phyloP scores from a whole-genome alignment of 2,888 invertebrate species.

The Ecliptopera silaceata region DNA sequence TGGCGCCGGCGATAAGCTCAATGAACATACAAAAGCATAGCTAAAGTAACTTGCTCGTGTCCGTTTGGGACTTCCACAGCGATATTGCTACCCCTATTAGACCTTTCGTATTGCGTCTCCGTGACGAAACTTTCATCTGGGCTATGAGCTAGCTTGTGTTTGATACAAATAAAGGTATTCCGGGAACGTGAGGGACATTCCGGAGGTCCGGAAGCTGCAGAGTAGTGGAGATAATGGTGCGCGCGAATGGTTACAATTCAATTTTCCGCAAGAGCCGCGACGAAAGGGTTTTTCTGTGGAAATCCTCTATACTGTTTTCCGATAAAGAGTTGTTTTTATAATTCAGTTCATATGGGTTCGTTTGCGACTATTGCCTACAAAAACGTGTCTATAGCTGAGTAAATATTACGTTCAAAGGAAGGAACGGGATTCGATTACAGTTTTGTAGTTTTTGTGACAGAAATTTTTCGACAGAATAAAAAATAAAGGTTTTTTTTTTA shows the following conservation, averaged over 20 bases:
- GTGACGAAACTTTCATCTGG: slow-evolving; percentile 37
- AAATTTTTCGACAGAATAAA: too few species aligned
- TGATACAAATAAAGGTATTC: slow-evolving; percentile 51
- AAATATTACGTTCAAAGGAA: too few species aligned
- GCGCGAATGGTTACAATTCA: slow-evolving; percentile 62
- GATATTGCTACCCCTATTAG: slow-evolving; percentile 38
- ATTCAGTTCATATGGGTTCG: neutral
- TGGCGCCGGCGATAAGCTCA: slow-evolving; percentile 27
- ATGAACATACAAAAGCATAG: slow-evolving; percentile 32
- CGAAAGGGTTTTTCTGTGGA: slow-evolving; percentile 39
- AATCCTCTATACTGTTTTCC: slow-evolving; percentile 28
- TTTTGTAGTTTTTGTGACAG: too few species aligned
- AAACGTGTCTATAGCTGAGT: too few species aligned
- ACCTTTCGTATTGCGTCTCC: slow-evolving; percentile 41
- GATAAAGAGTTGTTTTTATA: slow-evolving; percentile 26
- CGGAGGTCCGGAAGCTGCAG: slow-evolving; percentile 40
- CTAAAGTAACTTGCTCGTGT: slow-evolving; percentile 28
- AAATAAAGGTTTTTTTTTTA: too few species aligned
- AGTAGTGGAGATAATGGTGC: slow-evolving; percentile 50
- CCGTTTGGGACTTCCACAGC: slow-evolving; percentile 29
- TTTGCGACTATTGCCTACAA: neutral
- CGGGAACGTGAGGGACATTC: slow-evolving; percentile 48
- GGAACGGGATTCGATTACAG: too few species aligned
- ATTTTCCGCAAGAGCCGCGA: slow-evolving; percentile 54
- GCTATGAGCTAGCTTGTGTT: slow-evolving; percentile 38